These are phyloP conservation scores for Tiaroga cobitis DNA, from an alignment of 2,797 vertebrate genomes.

Conservation along the genomic window DNA sequence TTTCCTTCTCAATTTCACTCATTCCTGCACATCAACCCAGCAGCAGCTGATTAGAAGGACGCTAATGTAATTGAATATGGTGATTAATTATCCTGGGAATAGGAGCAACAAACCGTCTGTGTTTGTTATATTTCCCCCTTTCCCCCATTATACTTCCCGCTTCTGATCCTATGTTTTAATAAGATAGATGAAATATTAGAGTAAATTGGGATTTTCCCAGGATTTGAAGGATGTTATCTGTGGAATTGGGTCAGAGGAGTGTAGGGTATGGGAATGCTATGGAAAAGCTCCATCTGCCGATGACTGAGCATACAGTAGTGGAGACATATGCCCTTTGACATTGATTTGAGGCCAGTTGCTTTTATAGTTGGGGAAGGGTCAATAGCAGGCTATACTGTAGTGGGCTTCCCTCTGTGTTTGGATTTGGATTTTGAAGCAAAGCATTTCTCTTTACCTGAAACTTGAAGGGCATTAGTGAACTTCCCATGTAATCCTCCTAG, in stretches of 20 bases:
- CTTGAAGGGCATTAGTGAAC: background rate
- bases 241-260: constrained; percentile 49
- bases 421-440: background rate
- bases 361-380: background rate
- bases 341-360: background rate
- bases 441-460: background rate
- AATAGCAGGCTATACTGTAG: background rate
- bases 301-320: background rate
- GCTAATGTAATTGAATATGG: constrained; percentile 54
- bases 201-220: constrained; percentile 27
- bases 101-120: constrained; percentile 35
- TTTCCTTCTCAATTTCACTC: constrained; percentile 42
- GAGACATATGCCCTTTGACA: constrained; percentile 19
- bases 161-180: constrained; percentile 36
- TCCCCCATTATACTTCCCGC: constrained; percentile 1
- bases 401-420: background rate
- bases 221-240: constrained; percentile 45
- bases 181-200: constrained; percentile 21
- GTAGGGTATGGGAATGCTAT: constrained; percentile 23
- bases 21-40: constrained; percentile 51
- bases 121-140: background rate
- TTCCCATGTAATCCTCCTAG: background rate
- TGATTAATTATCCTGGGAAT: constrained; percentile 50
- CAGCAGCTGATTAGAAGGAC: constrained; percentile 56
- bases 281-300: constrained; percentile 30